Conservation (phyloP, 2,113 vertebrate species). For the Bubalus kerabau region DNA sequence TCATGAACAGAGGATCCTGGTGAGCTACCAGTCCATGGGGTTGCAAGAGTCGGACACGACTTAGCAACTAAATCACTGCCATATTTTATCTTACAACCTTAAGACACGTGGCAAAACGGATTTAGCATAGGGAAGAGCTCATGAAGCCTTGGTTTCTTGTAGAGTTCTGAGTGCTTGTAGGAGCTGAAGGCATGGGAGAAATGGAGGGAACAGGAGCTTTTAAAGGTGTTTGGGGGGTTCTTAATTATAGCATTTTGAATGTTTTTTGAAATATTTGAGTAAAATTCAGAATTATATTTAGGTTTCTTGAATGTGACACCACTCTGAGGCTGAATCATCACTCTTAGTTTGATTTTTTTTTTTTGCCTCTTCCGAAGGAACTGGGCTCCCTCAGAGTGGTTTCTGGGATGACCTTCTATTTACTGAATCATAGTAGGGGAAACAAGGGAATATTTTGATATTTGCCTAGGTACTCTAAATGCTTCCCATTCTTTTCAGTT, state of each 20-base stretch:
- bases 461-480: neutral
- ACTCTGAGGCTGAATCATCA: constrained; percentile 1
- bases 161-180: neutral
- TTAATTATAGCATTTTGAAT: neutral
- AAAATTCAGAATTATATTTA: constrained; percentile 21
- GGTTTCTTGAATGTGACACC: neutral
- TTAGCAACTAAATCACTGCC: neutral
- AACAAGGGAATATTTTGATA: neutral
- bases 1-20: neutral
- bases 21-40: neutral
- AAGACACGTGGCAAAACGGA: neutral
- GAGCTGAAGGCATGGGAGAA: neutral
- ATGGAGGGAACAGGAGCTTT: neutral
- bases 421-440: neutral
- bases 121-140: neutral
- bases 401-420: neutral
- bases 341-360: neutral
- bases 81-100: neutral
- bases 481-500: neutral
- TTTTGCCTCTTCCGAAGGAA: neutral
- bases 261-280: constrained; percentile 2
- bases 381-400: neutral
- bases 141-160: neutral
- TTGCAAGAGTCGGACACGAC: rapidly evolving
- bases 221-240: neutral